Evolutionary conservation across 2,888 invertebrate species (phyloP).

Genomic region (Eupithecia inturbata): DNA sequence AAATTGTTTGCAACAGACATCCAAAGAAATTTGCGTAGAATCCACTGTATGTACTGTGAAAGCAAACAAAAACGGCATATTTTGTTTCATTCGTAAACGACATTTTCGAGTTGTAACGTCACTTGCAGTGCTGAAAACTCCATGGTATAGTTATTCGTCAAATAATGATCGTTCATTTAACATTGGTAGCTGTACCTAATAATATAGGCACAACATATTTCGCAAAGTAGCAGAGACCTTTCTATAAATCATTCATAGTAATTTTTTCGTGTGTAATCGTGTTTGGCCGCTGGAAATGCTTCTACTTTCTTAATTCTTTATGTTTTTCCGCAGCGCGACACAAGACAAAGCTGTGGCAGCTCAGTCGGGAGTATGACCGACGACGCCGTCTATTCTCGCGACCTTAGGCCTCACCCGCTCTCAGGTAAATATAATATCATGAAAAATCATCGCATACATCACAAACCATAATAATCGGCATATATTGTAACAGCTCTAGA

Average conservation of each 20-base stretch:
- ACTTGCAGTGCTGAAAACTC: neutral
- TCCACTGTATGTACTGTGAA: neutral
- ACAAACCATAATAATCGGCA: conserved; percentile 13
- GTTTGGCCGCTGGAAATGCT: neutral
- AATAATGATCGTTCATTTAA: neutral
- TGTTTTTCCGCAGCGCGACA: conserved; percentile 65
- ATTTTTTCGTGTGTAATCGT: neutral
- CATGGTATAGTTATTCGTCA: neutral
- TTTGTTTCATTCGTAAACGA: too few relatives aligned
- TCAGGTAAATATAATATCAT: conserved; percentile 62
- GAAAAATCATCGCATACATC: neutral
- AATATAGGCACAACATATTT: neutral
- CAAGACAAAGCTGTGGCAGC: conserved; percentile 77
- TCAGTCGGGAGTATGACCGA: conserved; percentile 76
- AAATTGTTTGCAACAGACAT: too few relatives aligned
- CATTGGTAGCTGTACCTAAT: neutral
- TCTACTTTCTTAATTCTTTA: neutral
- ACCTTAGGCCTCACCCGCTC: conserved; percentile 70
- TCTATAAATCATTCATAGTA: neutral
- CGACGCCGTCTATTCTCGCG: conserved; percentile 74
- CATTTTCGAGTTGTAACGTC: neutral
- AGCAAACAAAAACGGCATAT: too few relatives aligned
- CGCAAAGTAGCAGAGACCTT: neutral
- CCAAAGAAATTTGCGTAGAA: neutral
- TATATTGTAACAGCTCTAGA: conserved; percentile 19